Evolutionary conservation across 1,140 invertebrate species (phyloP), one percentile per base, ranked within the genome.

Genomic region (Coptotermes formosanus): DNA sequence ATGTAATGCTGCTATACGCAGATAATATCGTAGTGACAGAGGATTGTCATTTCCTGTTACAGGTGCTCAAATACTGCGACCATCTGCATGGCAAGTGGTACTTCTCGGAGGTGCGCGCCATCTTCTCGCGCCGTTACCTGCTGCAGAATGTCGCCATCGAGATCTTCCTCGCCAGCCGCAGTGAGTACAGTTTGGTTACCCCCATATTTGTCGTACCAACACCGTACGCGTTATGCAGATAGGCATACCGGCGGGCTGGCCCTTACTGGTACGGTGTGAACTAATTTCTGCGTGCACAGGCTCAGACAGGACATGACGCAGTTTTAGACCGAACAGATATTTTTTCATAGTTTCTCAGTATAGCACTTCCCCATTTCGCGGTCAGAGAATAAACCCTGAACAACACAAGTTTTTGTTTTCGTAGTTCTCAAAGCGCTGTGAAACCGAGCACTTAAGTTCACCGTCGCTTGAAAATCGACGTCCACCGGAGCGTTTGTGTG

Each of bases 51-150:
- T 21, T 85, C 19, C 81, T 44, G 64, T 86, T 86, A 8, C 85
- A 98, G 97, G 96, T 99, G 45, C 91, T 99, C 86, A 97, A 97
- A 89, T 99, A 99, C 91, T 99, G 98, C 90, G 98, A 99, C 90
- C 97, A 99, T 91, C 93, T 99, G 8, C 98, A 99, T 91, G 98
- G 98, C 88, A 98, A 99, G 93, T 99, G 98, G 98, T 98, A 99
- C 92, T 99, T 99, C 92, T 98, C 97, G 85, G 99, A 99, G 92
- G 97, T 99, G 83, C 95, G 99, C 30, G 99, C 99, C 59, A 99
- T 99, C 88, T 99, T 99, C 92, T 98, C 98, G 6, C 93, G 99
- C 12, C 94, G 98, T 59, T 99, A 99, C 90, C 93, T 99, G 23
- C 94, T 99, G 82, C 98, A 99, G 91, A 99, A 99, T 92, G 95